Evolutionary conservation across 2,113 vertebrate species (phyloP), one percentile per base, ranked within the genome.

Genomic region (Aix galericulata): DNA sequence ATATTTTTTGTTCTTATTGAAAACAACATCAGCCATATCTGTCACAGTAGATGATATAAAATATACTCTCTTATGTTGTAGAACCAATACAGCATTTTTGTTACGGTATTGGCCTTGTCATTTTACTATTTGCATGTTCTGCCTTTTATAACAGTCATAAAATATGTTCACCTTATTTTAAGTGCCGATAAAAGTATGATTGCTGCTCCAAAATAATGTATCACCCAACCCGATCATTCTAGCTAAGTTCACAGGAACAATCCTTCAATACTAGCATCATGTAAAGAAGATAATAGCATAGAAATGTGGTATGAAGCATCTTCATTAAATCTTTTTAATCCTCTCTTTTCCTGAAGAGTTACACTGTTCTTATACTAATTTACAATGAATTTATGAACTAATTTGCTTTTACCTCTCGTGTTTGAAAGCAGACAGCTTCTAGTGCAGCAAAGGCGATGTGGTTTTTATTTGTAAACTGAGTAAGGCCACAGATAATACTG

Each of bases 401-500:
- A 14, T 79, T 88, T 76, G 63, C 56, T 50, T 77, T 97, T 98
- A 99, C 99, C 99, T 99, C 99, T 98, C 99, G 98, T 85, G 99
- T 99, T 97, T 99, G 99, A 96, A 99, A 99, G 96, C 99, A 99
- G 69, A 99, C 99, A 2, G 99, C 99, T 98, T 99, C 99, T 72
- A 99, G 97, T n/a, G 99, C 99, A 93, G 99, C 99, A 42, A 99
- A 99, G 63, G 99, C 99, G 87, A 99, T 98, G 95, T 99, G 99
- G 68, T 98, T 99, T 97, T 98, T 99, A 98, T 99, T 99, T 92
- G 99, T 99, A 98, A 99, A 99, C 98, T 99, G 99, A 94, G 99
- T 99, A 94, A 99, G 98, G 56, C 99, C 99, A 96, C 99, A 99
- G 96, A 99, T 99, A 97, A 99, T 99, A 81, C 99, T 99, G 97